These are phyloP conservation scores for Rynchops niger DNA, from an alignment of 2,113 vertebrate genomes.

Conservation along the genomic window DNA sequence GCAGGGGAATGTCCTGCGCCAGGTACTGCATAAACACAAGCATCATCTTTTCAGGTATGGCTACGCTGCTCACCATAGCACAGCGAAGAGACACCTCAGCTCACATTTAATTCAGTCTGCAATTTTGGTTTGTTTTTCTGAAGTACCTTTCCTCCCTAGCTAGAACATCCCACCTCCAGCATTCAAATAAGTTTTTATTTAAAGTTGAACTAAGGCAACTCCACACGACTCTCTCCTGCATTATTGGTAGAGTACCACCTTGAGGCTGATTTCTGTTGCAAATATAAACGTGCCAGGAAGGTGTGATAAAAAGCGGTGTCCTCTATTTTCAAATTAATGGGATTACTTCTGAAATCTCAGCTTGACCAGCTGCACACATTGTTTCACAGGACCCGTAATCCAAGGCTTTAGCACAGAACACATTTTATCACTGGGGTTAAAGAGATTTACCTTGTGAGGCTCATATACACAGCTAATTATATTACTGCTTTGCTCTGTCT, in stretches of 20 bases:
- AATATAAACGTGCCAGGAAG: not conserved
- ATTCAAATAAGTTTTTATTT: not conserved
- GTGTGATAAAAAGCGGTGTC: not conserved
- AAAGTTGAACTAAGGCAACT: not conserved
- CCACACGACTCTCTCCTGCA: not conserved
- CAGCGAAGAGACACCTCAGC: not conserved
- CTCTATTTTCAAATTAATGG: constrained; percentile 30
- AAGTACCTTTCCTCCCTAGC: not conserved
- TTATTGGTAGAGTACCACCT: not conserved
- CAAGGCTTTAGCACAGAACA: constrained; percentile 38
- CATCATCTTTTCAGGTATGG: not conserved
- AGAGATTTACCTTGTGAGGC: constrained; percentile 56
- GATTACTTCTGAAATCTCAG: constrained; percentile 25
- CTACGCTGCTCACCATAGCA: not conserved
- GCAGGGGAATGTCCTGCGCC: not conserved
- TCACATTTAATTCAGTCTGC: not conserved
- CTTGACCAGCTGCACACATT: constrained; percentile 18
- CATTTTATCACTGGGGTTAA: constrained; percentile 55
- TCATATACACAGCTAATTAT: constrained; percentile 50
- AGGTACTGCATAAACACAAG: not conserved
- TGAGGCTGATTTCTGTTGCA: not conserved
- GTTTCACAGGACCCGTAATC: constrained; percentile 64
- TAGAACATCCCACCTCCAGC: not conserved
- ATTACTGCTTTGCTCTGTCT: constrained; percentile 36
- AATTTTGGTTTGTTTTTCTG: not conserved